Conservation (phyloP, 1,140 invertebrate species). For the Zaprionus ornatus region DNA sequence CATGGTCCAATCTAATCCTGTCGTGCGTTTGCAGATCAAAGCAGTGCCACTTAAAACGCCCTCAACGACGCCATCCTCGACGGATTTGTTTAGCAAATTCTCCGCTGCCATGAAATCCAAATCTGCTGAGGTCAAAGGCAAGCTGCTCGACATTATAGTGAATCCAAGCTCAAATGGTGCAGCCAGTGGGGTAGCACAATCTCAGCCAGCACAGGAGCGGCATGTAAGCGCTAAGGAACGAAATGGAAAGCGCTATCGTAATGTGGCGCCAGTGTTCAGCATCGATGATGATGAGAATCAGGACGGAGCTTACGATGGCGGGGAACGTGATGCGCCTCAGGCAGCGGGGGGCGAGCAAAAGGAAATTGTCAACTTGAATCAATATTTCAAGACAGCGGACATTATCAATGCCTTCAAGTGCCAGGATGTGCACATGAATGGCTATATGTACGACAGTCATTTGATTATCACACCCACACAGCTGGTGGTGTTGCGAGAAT, state of each 20-base stretch:
- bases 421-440: constrained; percentile 95
- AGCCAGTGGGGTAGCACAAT: constrained; percentile 47
- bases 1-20: neutral
- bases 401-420: constrained; percentile 94
- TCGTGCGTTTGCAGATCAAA: constrained; percentile 42
- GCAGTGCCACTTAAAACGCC: constrained; percentile 56
- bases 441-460: constrained; percentile 93
- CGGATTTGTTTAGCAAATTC: constrained; percentile 91
- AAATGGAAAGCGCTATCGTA: constrained; percentile 94
- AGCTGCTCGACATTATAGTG: constrained; percentile 96
- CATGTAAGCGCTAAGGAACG: constrained; percentile 92
- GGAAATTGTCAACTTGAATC: constrained; percentile 88
- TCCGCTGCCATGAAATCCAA: constrained; percentile 94
- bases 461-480: constrained; percentile 95
- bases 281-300: constrained; percentile 97
- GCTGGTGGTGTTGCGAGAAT: constrained; percentile 93
- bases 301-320: constrained; percentile 81
- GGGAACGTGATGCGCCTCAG: constrained; percentile 48
- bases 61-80: constrained; percentile 82
- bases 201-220: constrained; percentile 85
- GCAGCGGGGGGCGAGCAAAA: constrained; percentile 85
- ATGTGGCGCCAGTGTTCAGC: constrained; percentile 96
- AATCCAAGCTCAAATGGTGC: constrained; percentile 87
- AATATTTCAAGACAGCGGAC: constrained; percentile 93
- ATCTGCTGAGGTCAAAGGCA: constrained; percentile 95